Percentiles rank a stretch among this genome's conserved stretches.
Conservation (phyloP, 1,140 invertebrate genomes). For the Pteromalus puparum region DNA sequence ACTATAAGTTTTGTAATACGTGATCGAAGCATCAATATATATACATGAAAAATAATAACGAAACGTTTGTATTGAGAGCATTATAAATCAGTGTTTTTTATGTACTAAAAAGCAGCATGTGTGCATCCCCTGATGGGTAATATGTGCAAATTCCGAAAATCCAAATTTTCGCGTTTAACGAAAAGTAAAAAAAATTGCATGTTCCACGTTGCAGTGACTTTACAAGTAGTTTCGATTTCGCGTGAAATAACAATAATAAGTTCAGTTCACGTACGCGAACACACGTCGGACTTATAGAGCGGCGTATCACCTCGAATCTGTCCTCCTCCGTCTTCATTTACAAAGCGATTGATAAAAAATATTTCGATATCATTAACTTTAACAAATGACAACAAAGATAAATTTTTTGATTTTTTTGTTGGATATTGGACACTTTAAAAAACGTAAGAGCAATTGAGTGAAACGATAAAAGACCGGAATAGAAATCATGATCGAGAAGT, state of each 20-base stretch:
- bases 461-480: not conserved
- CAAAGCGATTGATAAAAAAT: not conserved
- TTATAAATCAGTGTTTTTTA: not conserved
- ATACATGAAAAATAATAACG: not conserved
- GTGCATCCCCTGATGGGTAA: not conserved
- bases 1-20: not conserved
- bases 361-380: not conserved
- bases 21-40: not conserved
- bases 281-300: not conserved
- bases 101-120: not conserved
- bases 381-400: not conserved
- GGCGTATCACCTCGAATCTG: not conserved
- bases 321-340: constrained; percentile 26
- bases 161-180: not conserved
- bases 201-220: not conserved
- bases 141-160: not conserved
- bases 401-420: not conserved
- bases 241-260: not conserved
- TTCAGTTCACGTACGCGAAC: not conserved
- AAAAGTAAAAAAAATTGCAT: constrained; percentile 9
- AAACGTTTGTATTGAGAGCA: not conserved
- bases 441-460: not conserved
- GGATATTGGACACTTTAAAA: not conserved
- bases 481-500: not conserved
- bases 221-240: constrained; percentile 1